phyloP scores from a whole-genome alignment of 2,888 invertebrate genomes.

The Agrypnus murinus region DNA sequence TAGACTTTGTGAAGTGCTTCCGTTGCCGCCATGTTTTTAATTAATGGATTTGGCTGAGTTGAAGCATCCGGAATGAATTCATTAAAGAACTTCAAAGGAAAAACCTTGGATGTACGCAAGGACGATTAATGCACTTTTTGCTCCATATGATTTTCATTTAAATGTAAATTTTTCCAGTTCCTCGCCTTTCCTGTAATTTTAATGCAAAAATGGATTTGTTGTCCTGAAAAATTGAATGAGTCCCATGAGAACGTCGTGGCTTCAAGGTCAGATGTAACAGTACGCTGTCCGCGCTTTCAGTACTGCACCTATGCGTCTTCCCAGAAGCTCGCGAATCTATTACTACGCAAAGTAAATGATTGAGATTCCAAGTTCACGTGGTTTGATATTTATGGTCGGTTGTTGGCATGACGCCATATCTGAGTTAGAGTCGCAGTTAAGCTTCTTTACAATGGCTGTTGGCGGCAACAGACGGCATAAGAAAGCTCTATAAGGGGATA shows the following conservation, averaged over 20 bases:
- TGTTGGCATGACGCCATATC: conserved; percentile 56
- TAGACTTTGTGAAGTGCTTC: conserved; percentile 5
- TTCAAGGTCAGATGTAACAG: conserved; percentile 33
- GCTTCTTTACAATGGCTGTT: conserved; percentile 50
- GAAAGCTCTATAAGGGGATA: conserved; percentile 50
- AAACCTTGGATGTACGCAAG: conserved; percentile 19
- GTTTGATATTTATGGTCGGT: conserved; percentile 55
- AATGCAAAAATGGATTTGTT: not conserved
- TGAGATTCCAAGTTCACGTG: conserved; percentile 54
- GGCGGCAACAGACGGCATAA: conserved; percentile 49
- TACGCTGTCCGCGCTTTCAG: conserved; percentile 43
- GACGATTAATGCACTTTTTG: not conserved
- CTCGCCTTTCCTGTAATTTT: not conserved
- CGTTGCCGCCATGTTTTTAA: conserved; percentile 12
- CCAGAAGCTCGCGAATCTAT: conserved; percentile 40
- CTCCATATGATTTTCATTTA: not conserved
- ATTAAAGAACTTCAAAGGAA: conserved; percentile 13
- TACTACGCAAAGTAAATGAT: conserved; percentile 46
- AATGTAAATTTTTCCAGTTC: not conserved
- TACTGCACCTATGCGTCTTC: conserved; percentile 51
- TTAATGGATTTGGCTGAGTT: conserved; percentile 16
- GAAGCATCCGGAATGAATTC: conserved; percentile 27
- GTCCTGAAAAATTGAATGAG: not conserved
- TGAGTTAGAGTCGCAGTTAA: conserved; percentile 48
- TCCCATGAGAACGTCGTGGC: not conserved